Evolutionary conservation across 2,888 invertebrate genomes (phyloP), one percentile per base, ranked within the genome.

Genomic region (Altica lythri): DNA sequence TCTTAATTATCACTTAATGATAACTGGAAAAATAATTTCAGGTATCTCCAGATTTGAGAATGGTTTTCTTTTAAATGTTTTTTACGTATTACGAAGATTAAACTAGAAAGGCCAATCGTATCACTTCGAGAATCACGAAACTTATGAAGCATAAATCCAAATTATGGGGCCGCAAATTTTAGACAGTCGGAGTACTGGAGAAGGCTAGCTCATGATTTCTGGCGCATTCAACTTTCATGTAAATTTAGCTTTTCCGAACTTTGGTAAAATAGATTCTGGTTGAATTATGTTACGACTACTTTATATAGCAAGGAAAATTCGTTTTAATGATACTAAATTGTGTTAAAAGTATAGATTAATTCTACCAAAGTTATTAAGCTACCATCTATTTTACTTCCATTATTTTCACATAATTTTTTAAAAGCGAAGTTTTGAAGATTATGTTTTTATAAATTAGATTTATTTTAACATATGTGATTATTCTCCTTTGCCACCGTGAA

Each of bases 81-180:
- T 42, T 42, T 40, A 22, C 40, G 32, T 42, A 51, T 34, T 47
- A 50, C 34, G 17, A 42, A 35, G 52, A 56, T 56, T 53, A 56
- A 53, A 43, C 44, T 45, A 44, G 35, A 42, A 53, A 51, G 53
- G 37, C 32, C 53, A 38, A 45, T 56, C 49, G 57, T 32, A 49
- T 50, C 57, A 53, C 37, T 37, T 37, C 29, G 17, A 47, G 40
- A 52, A 51, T 37, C 43, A 47, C 43, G 40, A 47, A 55, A 59
- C 48, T 59, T 59, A 53, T 38, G 51, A 44, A 51, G 44, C 56
- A 53, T 56, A 55, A 59, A 59, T 59, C 53, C 56, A 43, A 53
- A 59, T 59, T 59, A 59, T 53, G 52, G 59, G 30, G 22, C 55
- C 53, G 45, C 57, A 53, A 54, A 57, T 54, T 54, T 47, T 17